phyloP scores from a whole-genome alignment of 2,113 vertebrate genomes.

The Mastomys coucha region DNA sequence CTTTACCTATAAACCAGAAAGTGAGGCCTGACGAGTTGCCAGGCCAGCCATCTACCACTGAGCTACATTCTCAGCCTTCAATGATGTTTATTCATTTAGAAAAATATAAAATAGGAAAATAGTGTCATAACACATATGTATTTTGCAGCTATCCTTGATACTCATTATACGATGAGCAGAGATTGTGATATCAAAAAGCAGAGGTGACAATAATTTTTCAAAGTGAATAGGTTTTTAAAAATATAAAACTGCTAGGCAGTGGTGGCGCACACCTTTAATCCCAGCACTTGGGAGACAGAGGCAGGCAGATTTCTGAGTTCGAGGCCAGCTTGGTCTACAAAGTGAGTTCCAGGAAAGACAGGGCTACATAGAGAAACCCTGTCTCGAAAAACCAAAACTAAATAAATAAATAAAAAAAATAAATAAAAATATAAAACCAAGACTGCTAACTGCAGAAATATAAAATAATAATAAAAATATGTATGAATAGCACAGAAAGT shows the following conservation, averaged over 20 bases:
- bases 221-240: not conserved
- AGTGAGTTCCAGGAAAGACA: too few species aligned
- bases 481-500: not conserved
- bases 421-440: slow-evolving; percentile 27
- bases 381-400: too few species aligned
- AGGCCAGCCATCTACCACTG: not conserved
- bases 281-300: too few species aligned
- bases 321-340: too few species aligned
- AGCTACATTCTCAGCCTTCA: not conserved
- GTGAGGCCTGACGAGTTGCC: not conserved
- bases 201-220: not conserved
- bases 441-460: not conserved
- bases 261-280: too few species aligned
- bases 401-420: too few species aligned
- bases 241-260: too few species aligned
- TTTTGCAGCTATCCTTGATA: not conserved
- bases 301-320: too few species aligned
- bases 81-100: not conserved
- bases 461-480: slow-evolving; percentile 10
- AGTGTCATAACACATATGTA: not conserved
- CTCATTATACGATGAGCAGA: not conserved
- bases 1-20: not conserved
- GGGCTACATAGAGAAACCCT: too few species aligned
- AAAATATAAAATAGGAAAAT: not conserved
- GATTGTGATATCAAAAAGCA: not conserved